These are phyloP conservation scores for Pocota personata DNA, from an alignment of 2,888 invertebrate genomes.

Conservation along the genomic window DNA sequence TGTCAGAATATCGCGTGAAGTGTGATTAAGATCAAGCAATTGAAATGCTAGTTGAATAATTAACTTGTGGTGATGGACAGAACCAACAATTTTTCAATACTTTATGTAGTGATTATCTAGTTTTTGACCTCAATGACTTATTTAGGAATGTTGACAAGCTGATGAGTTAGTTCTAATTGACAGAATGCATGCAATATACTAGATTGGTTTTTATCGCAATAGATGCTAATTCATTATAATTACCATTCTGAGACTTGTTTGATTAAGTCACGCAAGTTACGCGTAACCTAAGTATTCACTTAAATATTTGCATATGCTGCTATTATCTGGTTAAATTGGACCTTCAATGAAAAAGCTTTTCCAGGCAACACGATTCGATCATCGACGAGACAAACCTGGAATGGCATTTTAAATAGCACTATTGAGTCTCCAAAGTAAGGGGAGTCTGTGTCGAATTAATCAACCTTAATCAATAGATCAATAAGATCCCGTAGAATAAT, in stretches of 20 bases:
- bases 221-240: background rate
- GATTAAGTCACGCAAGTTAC: background rate
- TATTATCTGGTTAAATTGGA: background rate
- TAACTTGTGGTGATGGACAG: background rate
- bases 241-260: background rate
- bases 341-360: background rate
- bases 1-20: background rate
- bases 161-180: background rate
- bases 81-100: background rate
- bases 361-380: background rate
- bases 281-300: too few relatives aligned
- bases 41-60: background rate
- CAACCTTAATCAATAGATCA: too few relatives aligned
- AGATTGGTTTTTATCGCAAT: background rate
- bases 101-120: background rate
- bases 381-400: too few relatives aligned
- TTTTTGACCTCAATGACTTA: background rate
- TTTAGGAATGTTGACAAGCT: background rate
- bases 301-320: background rate
- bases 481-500: too few relatives aligned
- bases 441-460: too few relatives aligned
- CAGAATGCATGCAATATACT: background rate
- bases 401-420: too few relatives aligned
- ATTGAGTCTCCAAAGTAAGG: too few relatives aligned
- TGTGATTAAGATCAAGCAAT: background rate